Percentiles rank a stretch among this genome's conserved stretches.
These are phyloP conservation scores for Caenorhabditis uteleia DNA, from an alignment of 2,888 invertebrate species.

Conservation along the genomic window DNA sequence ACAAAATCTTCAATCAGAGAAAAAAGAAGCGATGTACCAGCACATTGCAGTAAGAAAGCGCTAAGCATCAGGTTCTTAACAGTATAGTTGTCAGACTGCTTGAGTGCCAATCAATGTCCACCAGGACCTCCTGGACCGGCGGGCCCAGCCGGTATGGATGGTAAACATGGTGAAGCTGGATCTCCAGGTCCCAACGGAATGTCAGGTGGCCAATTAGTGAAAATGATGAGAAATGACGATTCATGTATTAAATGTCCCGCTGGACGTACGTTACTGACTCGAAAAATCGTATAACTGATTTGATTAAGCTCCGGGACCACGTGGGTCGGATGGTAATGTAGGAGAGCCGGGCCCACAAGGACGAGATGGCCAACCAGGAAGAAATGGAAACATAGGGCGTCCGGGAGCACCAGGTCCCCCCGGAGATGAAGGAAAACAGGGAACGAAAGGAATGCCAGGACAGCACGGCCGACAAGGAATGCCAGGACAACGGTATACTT, in stretches of 20 bases:
- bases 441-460: slow-evolving; percentile 31
- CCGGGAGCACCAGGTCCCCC: slow-evolving; percentile 42
- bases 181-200: slow-evolving; percentile 39
- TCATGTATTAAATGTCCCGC: slow-evolving; percentile 50
- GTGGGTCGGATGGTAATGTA: slow-evolving; percentile 30
- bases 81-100: slow-evolving; percentile 19
- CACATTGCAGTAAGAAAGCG: slow-evolving; percentile 28
- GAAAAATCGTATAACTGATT: not conserved
- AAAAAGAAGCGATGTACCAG: slow-evolving; percentile 32
- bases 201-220: slow-evolving; percentile 22
- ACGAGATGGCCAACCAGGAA: slow-evolving; percentile 39
- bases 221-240: slow-evolving; percentile 30
- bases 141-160: slow-evolving; percentile 49
- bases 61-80: not conserved
- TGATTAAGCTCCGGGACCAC: slow-evolving; percentile 37
- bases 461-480: slow-evolving; percentile 31
- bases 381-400: slow-evolving; percentile 30
- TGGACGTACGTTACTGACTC: slow-evolving; percentile 22
- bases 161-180: slow-evolving; percentile 38
- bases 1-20: slow-evolving; percentile 7
- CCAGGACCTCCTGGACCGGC: slow-evolving; percentile 51
- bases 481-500: slow-evolving; percentile 36
- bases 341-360: slow-evolving; percentile 48
- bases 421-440: slow-evolving; percentile 37
- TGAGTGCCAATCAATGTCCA: slow-evolving; percentile 42